Conservation (phyloP, 2,113 vertebrate genomes). For the Columba livia region DNA sequence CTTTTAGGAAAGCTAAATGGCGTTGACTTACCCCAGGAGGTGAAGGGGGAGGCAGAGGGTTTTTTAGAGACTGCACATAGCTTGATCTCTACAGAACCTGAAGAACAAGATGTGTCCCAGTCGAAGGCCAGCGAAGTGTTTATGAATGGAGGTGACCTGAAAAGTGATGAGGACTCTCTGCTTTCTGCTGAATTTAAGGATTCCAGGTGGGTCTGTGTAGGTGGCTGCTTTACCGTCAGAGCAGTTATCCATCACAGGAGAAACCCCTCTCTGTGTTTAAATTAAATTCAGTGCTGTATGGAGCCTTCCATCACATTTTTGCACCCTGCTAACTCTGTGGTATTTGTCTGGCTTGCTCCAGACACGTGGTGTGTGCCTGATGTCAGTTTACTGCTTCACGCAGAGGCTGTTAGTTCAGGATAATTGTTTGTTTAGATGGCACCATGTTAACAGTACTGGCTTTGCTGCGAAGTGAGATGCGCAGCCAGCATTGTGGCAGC, state of each 20-base stretch:
- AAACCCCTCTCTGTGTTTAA: not conserved
- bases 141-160: conserved; percentile 76
- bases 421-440: not conserved
- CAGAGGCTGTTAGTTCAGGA: not conserved
- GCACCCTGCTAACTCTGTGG: not conserved
- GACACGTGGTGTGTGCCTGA: not conserved
- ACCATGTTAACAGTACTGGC: not conserved
- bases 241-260: not conserved
- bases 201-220: conserved; percentile 66
- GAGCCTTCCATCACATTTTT: not conserved
- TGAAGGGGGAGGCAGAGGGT: not conserved
- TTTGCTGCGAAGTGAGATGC: not conserved
- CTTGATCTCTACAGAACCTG: not conserved
- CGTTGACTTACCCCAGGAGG: not conserved
- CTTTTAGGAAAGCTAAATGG: conserved; percentile 49
- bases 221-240: not conserved
- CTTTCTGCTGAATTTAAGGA: conserved; percentile 63
- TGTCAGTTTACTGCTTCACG: not conserved
- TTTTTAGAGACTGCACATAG: not conserved
- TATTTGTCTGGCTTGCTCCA: not conserved
- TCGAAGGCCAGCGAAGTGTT: conserved; percentile 42
- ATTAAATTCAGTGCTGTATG: not conserved
- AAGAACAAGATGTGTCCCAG: not conserved
- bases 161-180: conserved; percentile 57
- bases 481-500: not conserved